A percentile compares a stretch with the other conserved stretches of the same genome.
These are phyloP conservation scores for Dendroctonus ponderosae DNA, from an alignment of 1,140 invertebrate genomes.

Conservation along the genomic window DNA sequence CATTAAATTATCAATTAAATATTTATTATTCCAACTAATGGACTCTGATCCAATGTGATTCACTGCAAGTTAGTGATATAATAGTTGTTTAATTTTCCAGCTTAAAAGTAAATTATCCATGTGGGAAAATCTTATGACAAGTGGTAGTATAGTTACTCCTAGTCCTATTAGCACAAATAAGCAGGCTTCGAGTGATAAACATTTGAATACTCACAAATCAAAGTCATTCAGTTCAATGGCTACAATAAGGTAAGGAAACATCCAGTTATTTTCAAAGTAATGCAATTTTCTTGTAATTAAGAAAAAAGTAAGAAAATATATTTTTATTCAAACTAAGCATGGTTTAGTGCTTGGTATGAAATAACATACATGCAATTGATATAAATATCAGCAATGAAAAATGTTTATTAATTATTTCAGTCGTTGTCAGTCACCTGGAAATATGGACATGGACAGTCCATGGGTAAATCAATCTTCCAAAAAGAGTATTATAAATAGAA, in stretches of 20 bases:
- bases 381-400: too few species aligned
- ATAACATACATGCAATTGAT: too few species aligned
- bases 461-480: slow-evolving; percentile 32
- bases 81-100: slow-evolving; percentile 29
- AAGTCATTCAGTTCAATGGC: slow-evolving; percentile 65
- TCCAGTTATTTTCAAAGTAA: background rate
- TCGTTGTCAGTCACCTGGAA: slow-evolving; percentile 46
- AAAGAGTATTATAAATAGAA: slow-evolving; percentile 16
- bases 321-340: too few species aligned
- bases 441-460: slow-evolving; percentile 38
- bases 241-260: slow-evolving; percentile 47
- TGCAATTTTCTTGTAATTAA: background rate
- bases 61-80: too few species aligned
- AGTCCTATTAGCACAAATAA: slow-evolving; percentile 40
- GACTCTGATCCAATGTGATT: too few species aligned
- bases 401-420: slow-evolving; percentile 39
- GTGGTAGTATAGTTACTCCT: slow-evolving; percentile 26
- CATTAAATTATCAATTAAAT: too few species aligned
- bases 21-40: too few species aligned
- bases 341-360: too few species aligned
- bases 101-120: slow-evolving; percentile 42
- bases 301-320: background rate
- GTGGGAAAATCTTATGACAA: slow-evolving; percentile 41
- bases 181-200: slow-evolving; percentile 3
- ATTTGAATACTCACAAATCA: slow-evolving; percentile 46